These are phyloP conservation scores for Vulpes ferrilata DNA, from an alignment of 2,113 vertebrate genomes.

Conservation along the genomic window DNA sequence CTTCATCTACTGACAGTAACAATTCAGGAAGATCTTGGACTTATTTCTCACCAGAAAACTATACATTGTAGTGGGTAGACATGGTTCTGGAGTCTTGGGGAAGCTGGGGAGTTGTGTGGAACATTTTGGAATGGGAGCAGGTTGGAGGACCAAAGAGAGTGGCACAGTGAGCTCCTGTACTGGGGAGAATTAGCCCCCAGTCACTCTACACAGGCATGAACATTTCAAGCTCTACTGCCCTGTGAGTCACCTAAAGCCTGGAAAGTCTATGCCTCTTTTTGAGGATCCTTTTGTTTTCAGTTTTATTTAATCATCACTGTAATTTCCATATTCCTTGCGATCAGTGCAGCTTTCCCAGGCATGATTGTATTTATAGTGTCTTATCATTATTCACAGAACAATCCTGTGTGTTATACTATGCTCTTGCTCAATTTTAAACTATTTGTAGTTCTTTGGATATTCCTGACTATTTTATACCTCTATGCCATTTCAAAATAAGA, in stretches of 20 bases:
- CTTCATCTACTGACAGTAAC: background rate
- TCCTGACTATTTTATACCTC: background rate
- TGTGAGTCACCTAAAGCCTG: background rate
- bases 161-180: background rate
- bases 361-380: background rate
- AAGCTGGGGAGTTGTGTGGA: background rate
- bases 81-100: background rate
- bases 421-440: background rate
- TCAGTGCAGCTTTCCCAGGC: background rate
- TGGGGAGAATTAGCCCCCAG: background rate
- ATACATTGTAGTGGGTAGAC: background rate
- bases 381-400: background rate
- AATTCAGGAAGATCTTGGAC: background rate
- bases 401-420: background rate
- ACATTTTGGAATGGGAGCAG: background rate
- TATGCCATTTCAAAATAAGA: conserved; percentile 21
- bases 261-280: background rate
- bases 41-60: background rate
- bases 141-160: background rate
- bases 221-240: background rate
- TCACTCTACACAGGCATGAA: background rate
- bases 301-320: background rate
- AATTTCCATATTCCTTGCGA: background rate
- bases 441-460: background rate
- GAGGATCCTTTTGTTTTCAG: background rate